These are phyloP conservation scores for Carassius gibelio DNA, from an alignment of 2,113 vertebrate species.

Conservation along the genomic window DNA sequence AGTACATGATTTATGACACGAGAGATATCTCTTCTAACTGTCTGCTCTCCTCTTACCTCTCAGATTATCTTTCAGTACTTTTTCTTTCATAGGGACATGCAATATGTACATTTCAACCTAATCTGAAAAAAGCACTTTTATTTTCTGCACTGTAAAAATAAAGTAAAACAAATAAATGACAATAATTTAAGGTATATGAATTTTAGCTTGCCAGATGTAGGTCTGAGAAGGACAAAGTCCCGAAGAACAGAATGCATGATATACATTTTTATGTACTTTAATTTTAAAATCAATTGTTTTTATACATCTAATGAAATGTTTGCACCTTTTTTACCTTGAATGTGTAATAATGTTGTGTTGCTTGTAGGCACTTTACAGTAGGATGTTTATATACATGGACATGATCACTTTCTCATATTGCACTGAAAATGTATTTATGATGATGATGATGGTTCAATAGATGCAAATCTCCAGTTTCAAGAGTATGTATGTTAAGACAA, in stretches of 20 bases:
- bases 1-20: background rate
- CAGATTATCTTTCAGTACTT: slow-evolving; percentile 35
- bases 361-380: slow-evolving; percentile 61
- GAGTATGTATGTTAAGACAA: slow-evolving; percentile 6
- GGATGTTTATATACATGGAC: slow-evolving; percentile 52
- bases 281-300: slow-evolving; percentile 54
- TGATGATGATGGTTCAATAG: slow-evolving; percentile 25
- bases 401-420: slow-evolving; percentile 47
- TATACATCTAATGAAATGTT: slow-evolving; percentile 53
- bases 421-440: slow-evolving; percentile 44
- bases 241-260: slow-evolving; percentile 55
- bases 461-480: background rate
- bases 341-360: slow-evolving; percentile 56
- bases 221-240: slow-evolving; percentile 38
- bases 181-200: slow-evolving; percentile 47
- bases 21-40: background rate
- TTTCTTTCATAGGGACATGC: slow-evolving; percentile 55
- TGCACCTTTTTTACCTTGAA: slow-evolving; percentile 56
- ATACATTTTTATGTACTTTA: slow-evolving; percentile 50
- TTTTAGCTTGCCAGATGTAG: slow-evolving; percentile 54
- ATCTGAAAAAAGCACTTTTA: slow-evolving; percentile 54
- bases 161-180: slow-evolving; percentile 44
- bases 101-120: slow-evolving; percentile 56
- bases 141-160: slow-evolving; percentile 57
- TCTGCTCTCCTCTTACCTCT: slow-evolving; percentile 35